A percentile compares a stretch with the other conserved stretches of the same genome.
Evolutionary conservation across 2,888 invertebrate genomes (phyloP).

Genomic region (Eupelmus urozonus): DNA sequence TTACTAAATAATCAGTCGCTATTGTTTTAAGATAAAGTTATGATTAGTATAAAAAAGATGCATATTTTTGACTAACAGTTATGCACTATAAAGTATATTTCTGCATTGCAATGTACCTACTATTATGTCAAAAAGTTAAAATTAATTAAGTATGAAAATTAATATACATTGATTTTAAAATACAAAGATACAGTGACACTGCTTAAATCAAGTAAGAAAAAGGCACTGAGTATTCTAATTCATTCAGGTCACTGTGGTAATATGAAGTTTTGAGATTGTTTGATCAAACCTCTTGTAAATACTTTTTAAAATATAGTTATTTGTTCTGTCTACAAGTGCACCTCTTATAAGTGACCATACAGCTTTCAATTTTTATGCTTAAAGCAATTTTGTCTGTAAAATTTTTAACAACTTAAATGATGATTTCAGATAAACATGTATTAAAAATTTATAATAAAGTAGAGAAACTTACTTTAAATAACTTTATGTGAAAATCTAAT

Average conservation of each 20-base stretch:
- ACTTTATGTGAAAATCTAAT: too few relatives aligned
- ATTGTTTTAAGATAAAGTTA: conserved; percentile 41
- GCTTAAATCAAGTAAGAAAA: conserved; percentile 46
- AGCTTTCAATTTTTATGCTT: not conserved
- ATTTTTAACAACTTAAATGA: conserved; percentile 10
- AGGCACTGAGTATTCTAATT: conserved; percentile 58
- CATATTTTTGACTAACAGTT: conserved; percentile 41
- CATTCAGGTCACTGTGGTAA: conserved; percentile 55
- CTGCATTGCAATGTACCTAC: conserved; percentile 27
- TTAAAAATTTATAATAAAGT: not conserved
- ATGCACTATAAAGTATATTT: conserved; percentile 39
- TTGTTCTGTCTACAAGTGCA: conserved; percentile 40
- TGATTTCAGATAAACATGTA: conserved; percentile 18
- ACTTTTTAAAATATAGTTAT: conserved; percentile 45
- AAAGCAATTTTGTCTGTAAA: conserved; percentile 13
- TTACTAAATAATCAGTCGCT: conserved; percentile 42
- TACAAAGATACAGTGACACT: conserved; percentile 48
- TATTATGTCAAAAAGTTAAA: conserved; percentile 31
- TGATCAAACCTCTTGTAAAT: conserved; percentile 47
- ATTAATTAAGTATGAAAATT: conserved; percentile 57
- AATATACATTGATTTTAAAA: conserved; percentile 35
- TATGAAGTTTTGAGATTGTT: conserved; percentile 48
- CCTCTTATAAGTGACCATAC: conserved; percentile 43
- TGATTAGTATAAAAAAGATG: conserved; percentile 41
- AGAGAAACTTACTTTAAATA: too few relatives aligned